Evolutionary conservation across 2,113 vertebrate genomes (phyloP), one percentile per base, ranked within the genome.

Genomic region (Tor tambroides): DNA sequence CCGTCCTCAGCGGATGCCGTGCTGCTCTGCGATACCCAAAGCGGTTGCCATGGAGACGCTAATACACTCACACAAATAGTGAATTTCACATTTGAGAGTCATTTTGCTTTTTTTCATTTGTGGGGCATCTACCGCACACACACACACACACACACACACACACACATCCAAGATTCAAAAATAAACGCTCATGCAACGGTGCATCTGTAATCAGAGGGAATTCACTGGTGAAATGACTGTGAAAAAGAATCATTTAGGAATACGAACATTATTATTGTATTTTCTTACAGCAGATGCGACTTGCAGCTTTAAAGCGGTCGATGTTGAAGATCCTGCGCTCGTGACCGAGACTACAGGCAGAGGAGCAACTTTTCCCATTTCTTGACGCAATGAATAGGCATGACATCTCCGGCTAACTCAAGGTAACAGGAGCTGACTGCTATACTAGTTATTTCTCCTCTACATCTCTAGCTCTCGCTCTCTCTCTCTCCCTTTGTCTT

Each of bases 31-130:
- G 87, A 94, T 93, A 94, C 89, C 92, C 90, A 93, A 95, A 94
- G 92, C 91, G 93, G 95, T 96, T 96, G 93, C 95, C 94, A 96
- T 96, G 95, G 94, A 90, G 92, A 96, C 92, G 89, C 83, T 94
- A 92, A 94, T 93, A 94, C 91, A 93, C 91, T 91, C 87, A 90
- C 90, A 91, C 92, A 94, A 94, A 91, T 92, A 93, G 90, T 92
- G 91, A 92, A 84, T 92, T 92, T 92, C 85, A 90, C 90, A 91
- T 93, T 87, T 92, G 87, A 91, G 89, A 84, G 83, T 85, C 86
- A 86, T 89, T 86, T 81, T 9, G 32, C 49, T 80, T 84, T 67
- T 87, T 80, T 65, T 56, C 4, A 6, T 85, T 63, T 85, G 28
- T 85, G 41, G 46, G 75, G 28, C 78, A 82, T 86, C 54, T 43